Conservation (phyloP, 2,113 vertebrate species). For the Coptodon rendalli region DNA sequence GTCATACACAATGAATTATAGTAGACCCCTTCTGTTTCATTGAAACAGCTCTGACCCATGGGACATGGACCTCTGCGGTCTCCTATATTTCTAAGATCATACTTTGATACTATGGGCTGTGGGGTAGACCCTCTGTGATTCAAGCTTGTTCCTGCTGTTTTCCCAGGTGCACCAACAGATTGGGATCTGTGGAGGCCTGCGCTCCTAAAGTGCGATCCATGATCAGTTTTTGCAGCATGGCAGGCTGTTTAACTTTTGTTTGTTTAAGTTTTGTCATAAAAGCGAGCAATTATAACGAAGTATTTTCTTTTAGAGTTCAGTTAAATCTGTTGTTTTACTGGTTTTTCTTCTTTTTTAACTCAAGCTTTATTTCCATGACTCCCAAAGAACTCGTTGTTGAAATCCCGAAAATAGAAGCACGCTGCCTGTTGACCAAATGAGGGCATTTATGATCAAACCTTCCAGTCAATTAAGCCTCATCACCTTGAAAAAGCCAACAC, state of each 20-base stretch:
- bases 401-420: not conserved
- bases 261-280: not conserved
- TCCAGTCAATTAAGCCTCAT: constrained; percentile 23
- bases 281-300: not conserved
- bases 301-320: not conserved
- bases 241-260: not conserved
- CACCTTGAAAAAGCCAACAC: not conserved
- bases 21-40: not conserved
- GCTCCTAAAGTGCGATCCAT: not conserved
- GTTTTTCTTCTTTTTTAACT: not conserved
- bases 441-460: constrained; percentile 6
- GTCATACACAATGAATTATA: not conserved
- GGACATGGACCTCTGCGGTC: not conserved
- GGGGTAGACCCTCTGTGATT: not conserved
- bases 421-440: not conserved
- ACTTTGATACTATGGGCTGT: not conserved
- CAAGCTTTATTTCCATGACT: not conserved
- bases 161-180: not conserved
- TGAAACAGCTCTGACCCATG: not conserved
- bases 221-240: not conserved
- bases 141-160: not conserved
- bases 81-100: not conserved
- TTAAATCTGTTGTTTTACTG: not conserved
- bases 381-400: not conserved
- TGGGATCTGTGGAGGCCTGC: not conserved